Evolutionary conservation across 2,888 invertebrate species (phyloP).

Genomic region (Plagiodera versicolora): DNA sequence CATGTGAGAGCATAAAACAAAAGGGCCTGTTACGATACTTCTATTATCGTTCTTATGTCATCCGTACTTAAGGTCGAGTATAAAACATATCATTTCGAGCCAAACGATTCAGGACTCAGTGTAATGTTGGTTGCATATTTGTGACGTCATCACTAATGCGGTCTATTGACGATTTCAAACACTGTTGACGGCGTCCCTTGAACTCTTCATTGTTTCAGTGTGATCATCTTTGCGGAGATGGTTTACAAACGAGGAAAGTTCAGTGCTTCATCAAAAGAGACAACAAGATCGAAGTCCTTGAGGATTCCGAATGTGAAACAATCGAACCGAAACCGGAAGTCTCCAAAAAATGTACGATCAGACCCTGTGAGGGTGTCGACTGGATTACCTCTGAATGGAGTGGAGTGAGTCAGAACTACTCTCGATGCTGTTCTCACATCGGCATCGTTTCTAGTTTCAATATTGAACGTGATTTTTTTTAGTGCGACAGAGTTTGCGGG

Average conservation of each 20-base stretch:
- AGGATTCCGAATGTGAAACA: conserved; percentile 64
- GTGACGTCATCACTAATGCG: too few relatives aligned
- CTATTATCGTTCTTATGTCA: too few relatives aligned
- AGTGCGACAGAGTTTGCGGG: conserved; percentile 80
- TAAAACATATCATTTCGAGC: too few relatives aligned
- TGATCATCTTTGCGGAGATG: conserved; percentile 87
- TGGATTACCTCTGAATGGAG: conserved; percentile 89
- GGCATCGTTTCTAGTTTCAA: too few relatives aligned
- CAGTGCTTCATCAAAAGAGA: conserved; percentile 72
- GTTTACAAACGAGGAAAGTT: conserved; percentile 78
- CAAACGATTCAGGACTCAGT: too few relatives aligned
- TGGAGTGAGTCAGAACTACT: conserved; percentile 63
- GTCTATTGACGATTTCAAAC: too few relatives aligned
- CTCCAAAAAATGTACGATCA: conserved; percentile 71
- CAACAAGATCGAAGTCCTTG: conserved; percentile 67
- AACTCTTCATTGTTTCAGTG: conserved; percentile 62
- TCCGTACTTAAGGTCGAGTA: too few relatives aligned
- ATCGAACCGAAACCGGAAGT: conserved; percentile 69
- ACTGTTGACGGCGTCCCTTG: too few relatives aligned
- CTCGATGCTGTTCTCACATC: too few relatives aligned
- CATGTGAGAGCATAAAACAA: too few relatives aligned
- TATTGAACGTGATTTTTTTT: conserved; percentile 28
- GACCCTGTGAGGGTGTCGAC: conserved; percentile 89
- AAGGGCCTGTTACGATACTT: too few relatives aligned
- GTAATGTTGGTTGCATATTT: too few relatives aligned